Evolutionary conservation across 2,888 invertebrate genomes (phyloP), one percentile per base, ranked within the genome.

Genomic region (Pemphredon lugubris): DNA sequence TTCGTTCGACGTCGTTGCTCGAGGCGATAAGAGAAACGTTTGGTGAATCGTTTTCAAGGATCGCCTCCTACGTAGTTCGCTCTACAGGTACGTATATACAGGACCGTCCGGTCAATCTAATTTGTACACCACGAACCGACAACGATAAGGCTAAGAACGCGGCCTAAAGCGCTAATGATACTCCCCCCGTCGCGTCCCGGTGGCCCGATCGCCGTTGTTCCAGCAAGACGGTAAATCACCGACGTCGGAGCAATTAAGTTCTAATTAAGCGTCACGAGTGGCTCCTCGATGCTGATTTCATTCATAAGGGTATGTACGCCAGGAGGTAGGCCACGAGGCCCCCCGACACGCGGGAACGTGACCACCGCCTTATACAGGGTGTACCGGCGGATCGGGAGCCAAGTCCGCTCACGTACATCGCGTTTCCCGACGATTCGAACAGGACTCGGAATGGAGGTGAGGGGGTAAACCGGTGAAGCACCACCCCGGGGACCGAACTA

Each of bases 181-280:
- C 65, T 50, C 20, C 45, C 32, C 20, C 45, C 32, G 57, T 66
- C 50, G 68, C 68, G 39, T n/a, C 26, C 18, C 26, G 59, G 26
- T 63, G 48, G 32, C 18, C 47, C 50, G 44, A n/a, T 58, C 45
- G 30, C 4, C 21, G 64, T 68, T 58, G 64, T 67, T 67, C 63
- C 50, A 57, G 51, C 69, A 64, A 55, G 60, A 39, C 65, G 70
- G 63, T 77, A 74, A 71, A 82, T 77, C 80, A 81, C 54, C 57
- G 18, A 30, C 50, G 51, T 55, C 67, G 59, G 37, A 59, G 74
- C 83, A 81, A 82, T 82, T 79, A 81, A 83, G 64, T 75, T 77
- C 73, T 68, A 83, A 83, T 82, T 79, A 83, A 76, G 63, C 74
- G 50, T 65, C 71, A 53, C 48, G 40, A 53, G 58, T 57, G 54